Base-by-base conservation (phyloP, 2,888 invertebrate genomes). In the Pristionchus fissidentatus region DNA sequence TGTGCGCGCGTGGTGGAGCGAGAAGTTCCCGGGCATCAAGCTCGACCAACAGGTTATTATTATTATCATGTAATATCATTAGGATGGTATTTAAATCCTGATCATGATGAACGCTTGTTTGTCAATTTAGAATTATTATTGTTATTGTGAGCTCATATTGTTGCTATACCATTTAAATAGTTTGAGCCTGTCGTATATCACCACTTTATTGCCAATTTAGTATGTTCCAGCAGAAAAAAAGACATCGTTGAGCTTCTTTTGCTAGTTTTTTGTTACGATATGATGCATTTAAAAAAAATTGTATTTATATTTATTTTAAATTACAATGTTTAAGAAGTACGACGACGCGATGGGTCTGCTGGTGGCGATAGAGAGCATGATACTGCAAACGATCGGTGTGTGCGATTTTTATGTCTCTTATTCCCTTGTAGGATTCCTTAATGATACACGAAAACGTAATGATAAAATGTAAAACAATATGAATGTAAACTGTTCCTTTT, bases 361-460 rank as follows among this genome's bases (percentile, higher is more conserved):
- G 91, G 97, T 98, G 83, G 96, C 96, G 94, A 97, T 97, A 94
- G 98, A 99, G 94, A 98, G 97, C 93, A 96, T 97, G 85, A 94
- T 98, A 85, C 95, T 98, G 87, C 97, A 98, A 94, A 98, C 98
- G 22, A 94, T 98, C 93, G 98, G 94, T 94, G 86, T 86, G 92
- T 87, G n/a, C n/a, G n/a, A 22, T 46, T 82, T 46, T 75, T 38
- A 41, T 43, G 26, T n/a, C n/a, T n/a, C n/a, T n/a, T n/a, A n/a
- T n/a, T n/a, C n/a, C n/a, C n/a, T n/a, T n/a, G n/a, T n/a, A n/a
- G n/a, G n/a, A n/a, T n/a, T n/a, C n/a, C n/a, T n/a, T n/a, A n/a
- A n/a, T n/a, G n/a, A n/a, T n/a, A n/a, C n/a, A n/a, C n/a, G n/a
- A n/a, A n/a, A n/a, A n/a, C n/a, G n/a, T n/a, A n/a, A n/a, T n/a